Percentiles rank a stretch among this genome's conserved stretches.
phyloP scores from a whole-genome alignment of 2,113 vertebrate genomes.

The Candoia aspera region DNA sequence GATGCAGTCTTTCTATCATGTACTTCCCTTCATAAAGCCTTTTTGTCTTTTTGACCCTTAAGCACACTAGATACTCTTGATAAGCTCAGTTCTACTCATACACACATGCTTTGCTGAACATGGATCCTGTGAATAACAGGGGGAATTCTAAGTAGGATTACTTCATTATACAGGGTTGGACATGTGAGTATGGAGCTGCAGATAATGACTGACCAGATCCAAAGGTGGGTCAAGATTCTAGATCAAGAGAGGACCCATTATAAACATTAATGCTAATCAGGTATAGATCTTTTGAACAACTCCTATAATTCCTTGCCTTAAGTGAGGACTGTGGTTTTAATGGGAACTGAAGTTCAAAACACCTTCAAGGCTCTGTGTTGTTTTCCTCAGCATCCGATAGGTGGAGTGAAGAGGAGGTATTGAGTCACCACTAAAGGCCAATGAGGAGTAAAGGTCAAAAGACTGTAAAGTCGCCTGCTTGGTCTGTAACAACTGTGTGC shows the following conservation, averaged over 20 bases:
- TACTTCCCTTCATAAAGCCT: not conserved
- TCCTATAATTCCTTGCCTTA: not conserved
- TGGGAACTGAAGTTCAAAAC: not conserved
- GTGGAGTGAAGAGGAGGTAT: not conserved
- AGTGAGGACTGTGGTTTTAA: not conserved
- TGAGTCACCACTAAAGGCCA: constrained; percentile 29
- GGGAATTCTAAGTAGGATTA: not conserved
- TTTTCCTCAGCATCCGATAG: not conserved
- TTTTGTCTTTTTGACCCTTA: not conserved
- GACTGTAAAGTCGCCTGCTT: not conserved
- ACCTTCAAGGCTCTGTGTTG: not conserved
- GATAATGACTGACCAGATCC: not conserved
- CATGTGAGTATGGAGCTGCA: not conserved
- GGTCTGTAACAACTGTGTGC: constrained; percentile 21
- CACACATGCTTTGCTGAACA: not conserved
- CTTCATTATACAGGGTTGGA: not conserved
- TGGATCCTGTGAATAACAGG: not conserved
- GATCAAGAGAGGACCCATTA: not conserved
- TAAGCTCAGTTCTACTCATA: not conserved
- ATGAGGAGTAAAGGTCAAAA: constrained; percentile 22
- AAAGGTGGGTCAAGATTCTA: not conserved
- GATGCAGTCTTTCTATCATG: not conserved
- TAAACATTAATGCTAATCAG: not conserved
- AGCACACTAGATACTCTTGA: not conserved
- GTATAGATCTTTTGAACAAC: not conserved